Percentiles rank a stretch among this genome's conserved stretches.
Conservation (phyloP, 92 coral and sea anemone species). For the Parazoanthus atlanticus region DNA sequence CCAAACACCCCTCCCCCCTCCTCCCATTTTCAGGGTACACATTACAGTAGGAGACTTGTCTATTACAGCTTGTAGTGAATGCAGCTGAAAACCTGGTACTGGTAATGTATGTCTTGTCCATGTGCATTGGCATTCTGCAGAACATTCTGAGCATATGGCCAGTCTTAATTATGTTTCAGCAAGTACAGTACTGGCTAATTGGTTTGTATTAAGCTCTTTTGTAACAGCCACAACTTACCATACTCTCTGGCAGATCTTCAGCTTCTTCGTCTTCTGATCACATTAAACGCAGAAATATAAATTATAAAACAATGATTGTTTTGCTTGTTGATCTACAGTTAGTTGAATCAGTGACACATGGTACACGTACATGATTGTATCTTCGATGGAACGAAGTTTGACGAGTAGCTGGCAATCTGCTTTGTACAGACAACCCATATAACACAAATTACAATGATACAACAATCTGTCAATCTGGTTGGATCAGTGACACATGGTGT, state of each 20-base stretch:
- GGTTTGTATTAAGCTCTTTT: too few relatives aligned
- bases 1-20: too few relatives aligned
- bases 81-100: too few relatives aligned
- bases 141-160: too few relatives aligned
- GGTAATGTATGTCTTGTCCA: too few relatives aligned
- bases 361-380: neutral
- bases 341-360: constrained; percentile 48
- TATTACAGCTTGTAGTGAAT: too few relatives aligned
- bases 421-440: constrained; percentile 46
- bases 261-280: neutral
- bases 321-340: neutral
- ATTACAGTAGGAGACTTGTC: too few relatives aligned
- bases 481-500: constrained; percentile 57
- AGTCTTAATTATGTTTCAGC: too few relatives aligned
- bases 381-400: constrained; percentile 7
- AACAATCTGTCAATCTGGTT: neutral
- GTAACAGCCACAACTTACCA: neutral
- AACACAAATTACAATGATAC: constrained; percentile 44
- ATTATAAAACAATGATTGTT: neutral
- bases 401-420: constrained; percentile 62
- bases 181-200: too few relatives aligned
- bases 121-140: too few relatives aligned
- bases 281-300: neutral
- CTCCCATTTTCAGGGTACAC: too few relatives aligned
- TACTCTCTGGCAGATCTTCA: neutral